Base-by-base conservation (phyloP, 2,888 invertebrate genomes). In the Drosophila borborema region DNA sequence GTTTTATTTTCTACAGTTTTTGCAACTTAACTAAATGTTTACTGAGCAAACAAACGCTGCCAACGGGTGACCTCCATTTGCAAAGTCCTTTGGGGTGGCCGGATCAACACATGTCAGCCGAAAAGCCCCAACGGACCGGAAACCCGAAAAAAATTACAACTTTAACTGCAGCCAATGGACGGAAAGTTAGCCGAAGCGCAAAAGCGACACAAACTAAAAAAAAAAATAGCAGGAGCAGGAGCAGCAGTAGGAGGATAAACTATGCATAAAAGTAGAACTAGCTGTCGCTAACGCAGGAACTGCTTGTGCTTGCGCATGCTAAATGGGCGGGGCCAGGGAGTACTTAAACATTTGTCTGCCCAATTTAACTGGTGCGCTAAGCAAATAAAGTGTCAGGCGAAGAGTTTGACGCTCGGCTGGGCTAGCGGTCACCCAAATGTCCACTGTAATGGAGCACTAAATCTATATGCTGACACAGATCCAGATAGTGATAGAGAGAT, bases 281-380 rank as follows among this genome's bases (percentile, higher is more conserved):
- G 48, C 41, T 48, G 34, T 43, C 43, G 56, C n/a, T 28, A 55
- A 8, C 16, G 20, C 20, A 43, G 67, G 38, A 60, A 20, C 49
- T 53, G 65, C 48, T 51, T 53, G 31, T 38, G 43, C 12, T 20
- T 18, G 63, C 10, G 65, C 41, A 43, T 53, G 63, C 54, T 23
- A 40, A 23, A 5, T 23, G 40, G 49, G 31, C 34, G 51, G 48
- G 53, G 60, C 1, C 20, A 23, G 51, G 40, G 51, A 45, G 73
- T 66, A 68, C 68, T 64, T 80, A 74, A 80, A 80, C 85, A 82
- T 83, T 83, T 87, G 82, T 85, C 77, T 66, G 86, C 72, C 74
- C 80, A 80, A 87, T 87, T 84, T 74, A 85, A 82, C 82, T 72
- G 62, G 66, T 59, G 65, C 71, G 83, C 72, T 58, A 67, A 51